Evolutionary conservation across 2,797 vertebrate genomes (phyloP).

Genomic region (Podargus strigoides): DNA sequence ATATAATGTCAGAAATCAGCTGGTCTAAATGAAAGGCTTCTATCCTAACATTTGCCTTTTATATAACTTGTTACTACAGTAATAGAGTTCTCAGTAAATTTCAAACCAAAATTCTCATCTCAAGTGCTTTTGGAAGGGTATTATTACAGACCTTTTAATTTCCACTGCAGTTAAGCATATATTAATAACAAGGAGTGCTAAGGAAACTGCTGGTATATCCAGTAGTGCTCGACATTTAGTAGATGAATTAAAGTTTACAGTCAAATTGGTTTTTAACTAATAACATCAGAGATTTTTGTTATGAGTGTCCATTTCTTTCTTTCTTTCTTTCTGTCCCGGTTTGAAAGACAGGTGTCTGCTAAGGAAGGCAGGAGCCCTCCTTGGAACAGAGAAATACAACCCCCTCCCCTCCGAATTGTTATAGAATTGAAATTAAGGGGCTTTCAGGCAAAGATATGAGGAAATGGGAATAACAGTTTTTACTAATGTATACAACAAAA

Average conservation of each 20-base stretch:
- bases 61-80: slow-evolving; percentile 9
- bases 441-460: too few species aligned
- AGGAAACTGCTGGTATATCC: slow-evolving; percentile 21
- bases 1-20: slow-evolving; percentile 11
- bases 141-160: slow-evolving; percentile 63
- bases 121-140: slow-evolving; percentile 57
- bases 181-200: slow-evolving; percentile 50
- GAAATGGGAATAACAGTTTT: too few species aligned
- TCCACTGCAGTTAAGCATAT: slow-evolving; percentile 35
- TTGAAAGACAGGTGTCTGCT: too few species aligned
- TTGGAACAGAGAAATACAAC: too few species aligned
- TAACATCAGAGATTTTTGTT: background rate
- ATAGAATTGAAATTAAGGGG: too few species aligned
- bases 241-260: slow-evolving; percentile 52
- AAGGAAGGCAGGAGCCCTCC: too few species aligned
- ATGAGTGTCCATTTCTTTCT: background rate
- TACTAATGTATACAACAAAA: too few species aligned
- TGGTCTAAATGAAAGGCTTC: slow-evolving; percentile 37
- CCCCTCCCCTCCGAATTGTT: too few species aligned
- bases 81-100: slow-evolving; percentile 60
- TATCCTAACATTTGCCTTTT: slow-evolving; percentile 10
- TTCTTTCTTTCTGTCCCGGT: too few species aligned
- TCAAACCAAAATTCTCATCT: slow-evolving; percentile 50
- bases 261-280: slow-evolving; percentile 40
- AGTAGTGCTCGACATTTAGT: slow-evolving; percentile 48